Conservation (phyloP, 2,888 invertebrate genomes). For the Drosophila kambysellisi region DNA sequence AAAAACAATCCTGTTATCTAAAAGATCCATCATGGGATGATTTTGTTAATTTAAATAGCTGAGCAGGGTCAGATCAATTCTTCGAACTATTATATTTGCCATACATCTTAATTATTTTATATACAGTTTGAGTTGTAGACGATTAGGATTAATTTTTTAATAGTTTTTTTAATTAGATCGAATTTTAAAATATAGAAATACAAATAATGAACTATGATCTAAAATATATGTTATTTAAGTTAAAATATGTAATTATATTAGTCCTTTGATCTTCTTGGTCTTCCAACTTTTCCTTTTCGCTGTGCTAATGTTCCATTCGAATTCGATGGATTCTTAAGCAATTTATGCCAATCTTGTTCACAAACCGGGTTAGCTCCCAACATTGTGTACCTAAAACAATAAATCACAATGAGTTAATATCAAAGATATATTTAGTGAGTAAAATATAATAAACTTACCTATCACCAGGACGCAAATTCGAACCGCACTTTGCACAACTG, state of each 20-base stretch:
- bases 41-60: neutral
- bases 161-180: constrained; percentile 74
- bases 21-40: neutral
- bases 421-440: neutral
- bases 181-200: constrained; percentile 75
- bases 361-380: constrained; percentile 95
- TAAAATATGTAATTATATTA: constrained; percentile 86
- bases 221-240: constrained; percentile 69
- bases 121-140: neutral
- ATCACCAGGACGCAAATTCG: constrained; percentile 95
- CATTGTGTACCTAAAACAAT: constrained; percentile 91
- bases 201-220: constrained; percentile 76
- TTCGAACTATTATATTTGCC: neutral
- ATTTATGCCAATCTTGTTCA: constrained; percentile 98
- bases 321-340: constrained; percentile 90
- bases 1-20: neutral
- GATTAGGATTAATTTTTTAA: constrained; percentile 28
- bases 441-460: constrained; percentile 86
- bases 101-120: neutral
- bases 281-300: constrained; percentile 93
- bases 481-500: constrained; percentile 96
- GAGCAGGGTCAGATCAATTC: neutral
- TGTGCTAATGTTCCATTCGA: constrained; percentile 88
- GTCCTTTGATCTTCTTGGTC: constrained; percentile 95
- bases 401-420: neutral